A percentile compares a stretch with the other conserved stretches of the same genome.
Evolutionary conservation across 2,888 invertebrate genomes (phyloP).

Genomic region (Pollenia angustigena): DNA sequence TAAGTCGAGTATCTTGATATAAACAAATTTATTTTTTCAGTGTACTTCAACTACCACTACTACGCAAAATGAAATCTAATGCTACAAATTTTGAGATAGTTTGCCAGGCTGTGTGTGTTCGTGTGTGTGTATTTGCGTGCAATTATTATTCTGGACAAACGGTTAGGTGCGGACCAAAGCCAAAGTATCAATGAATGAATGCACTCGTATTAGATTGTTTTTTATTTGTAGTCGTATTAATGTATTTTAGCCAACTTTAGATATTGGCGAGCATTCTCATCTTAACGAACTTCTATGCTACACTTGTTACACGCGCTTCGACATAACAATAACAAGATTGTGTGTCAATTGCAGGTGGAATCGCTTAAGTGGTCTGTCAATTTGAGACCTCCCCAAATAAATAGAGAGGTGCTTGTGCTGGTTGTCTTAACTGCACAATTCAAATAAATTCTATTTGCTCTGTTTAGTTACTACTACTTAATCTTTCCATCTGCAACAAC

Average conservation of each 20-base stretch:
- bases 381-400: slow-evolving; percentile 74
- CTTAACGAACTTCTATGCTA: slow-evolving; percentile 46
- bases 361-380: slow-evolving; percentile 76
- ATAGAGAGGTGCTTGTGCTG: slow-evolving; percentile 27
- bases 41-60: slow-evolving; percentile 27
- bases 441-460: slow-evolving; percentile 64
- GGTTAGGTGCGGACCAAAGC: slow-evolving; percentile 37
- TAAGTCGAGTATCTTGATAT: not conserved
- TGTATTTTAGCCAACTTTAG: slow-evolving; percentile 28
- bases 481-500: slow-evolving; percentile 36
- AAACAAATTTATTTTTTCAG: slow-evolving; percentile 7
- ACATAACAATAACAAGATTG: slow-evolving; percentile 71
- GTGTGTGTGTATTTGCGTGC: slow-evolving; percentile 38
- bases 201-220: slow-evolving; percentile 28
- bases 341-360: slow-evolving; percentile 77
- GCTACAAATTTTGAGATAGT: slow-evolving; percentile 30
- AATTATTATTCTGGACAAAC: slow-evolving; percentile 13
- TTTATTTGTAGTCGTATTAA: slow-evolving; percentile 3
- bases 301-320: slow-evolving; percentile 67
- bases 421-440: slow-evolving; percentile 30
- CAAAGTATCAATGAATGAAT: slow-evolving; percentile 61
- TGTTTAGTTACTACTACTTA: slow-evolving; percentile 31
- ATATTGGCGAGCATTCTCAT: slow-evolving; percentile 52
- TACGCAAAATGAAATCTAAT: slow-evolving; percentile 44
- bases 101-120: slow-evolving; percentile 8